Conservation (phyloP, 2,113 vertebrate genomes). For the Ictalurus punctatus region DNA sequence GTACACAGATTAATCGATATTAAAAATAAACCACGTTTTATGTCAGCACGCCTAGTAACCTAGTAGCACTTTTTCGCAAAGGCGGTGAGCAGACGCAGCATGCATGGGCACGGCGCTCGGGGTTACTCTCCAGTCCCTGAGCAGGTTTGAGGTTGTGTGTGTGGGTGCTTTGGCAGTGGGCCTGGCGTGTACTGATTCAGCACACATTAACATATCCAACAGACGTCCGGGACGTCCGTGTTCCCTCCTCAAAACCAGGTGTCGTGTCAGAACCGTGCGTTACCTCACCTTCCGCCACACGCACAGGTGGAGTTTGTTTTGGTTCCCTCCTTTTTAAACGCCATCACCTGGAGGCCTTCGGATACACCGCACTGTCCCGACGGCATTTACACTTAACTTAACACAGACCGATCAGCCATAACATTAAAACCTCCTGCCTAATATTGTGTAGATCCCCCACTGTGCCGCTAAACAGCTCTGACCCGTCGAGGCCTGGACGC, state of each 20-base stretch:
- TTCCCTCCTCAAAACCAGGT: slow-evolving; percentile 63
- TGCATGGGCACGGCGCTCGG: slow-evolving; percentile 31
- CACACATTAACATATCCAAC: slow-evolving; percentile 59
- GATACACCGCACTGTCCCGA: not conserved
- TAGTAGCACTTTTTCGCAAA: not conserved
- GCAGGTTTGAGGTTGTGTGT: slow-evolving; percentile 41
- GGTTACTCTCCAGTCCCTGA: slow-evolving; percentile 34
- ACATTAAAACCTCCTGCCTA: too few species aligned
- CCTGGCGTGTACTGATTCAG: slow-evolving; percentile 64
- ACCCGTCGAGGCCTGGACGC: too few species aligned
- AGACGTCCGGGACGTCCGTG: slow-evolving; percentile 53
- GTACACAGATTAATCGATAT: not conserved
- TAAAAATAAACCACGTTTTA: not conserved
- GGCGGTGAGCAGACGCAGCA: not conserved
- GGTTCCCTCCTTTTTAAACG: not conserved
- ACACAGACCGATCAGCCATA: too few species aligned
- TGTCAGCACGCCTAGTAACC: not conserved
- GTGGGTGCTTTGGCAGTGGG: slow-evolving; percentile 31
- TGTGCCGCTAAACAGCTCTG: too few species aligned
- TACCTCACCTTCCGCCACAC: not conserved
- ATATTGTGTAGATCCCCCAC: too few species aligned
- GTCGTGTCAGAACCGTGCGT: slow-evolving; percentile 41
- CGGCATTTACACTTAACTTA: not conserved
- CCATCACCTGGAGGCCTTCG: not conserved
- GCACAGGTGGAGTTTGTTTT: not conserved